Conservation (phyloP, 2,797 vertebrate species). For the Enteromius thamalakanensis region DNA sequence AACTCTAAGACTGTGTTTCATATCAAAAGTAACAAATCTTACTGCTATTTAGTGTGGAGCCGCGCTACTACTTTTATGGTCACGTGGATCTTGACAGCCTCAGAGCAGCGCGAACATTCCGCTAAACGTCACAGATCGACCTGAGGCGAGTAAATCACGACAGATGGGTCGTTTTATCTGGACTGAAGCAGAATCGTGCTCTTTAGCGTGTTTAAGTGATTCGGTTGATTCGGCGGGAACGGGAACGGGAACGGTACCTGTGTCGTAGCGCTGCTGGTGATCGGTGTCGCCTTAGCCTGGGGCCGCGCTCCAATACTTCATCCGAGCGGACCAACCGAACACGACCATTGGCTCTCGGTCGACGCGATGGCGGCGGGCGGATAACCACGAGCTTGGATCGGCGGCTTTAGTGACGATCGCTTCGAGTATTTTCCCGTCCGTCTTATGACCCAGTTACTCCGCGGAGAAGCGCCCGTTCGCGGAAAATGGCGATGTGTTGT, state of each 20-base stretch:
- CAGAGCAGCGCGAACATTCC: neutral
- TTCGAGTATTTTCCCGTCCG: conserved; percentile 1
- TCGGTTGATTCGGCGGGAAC: neutral
- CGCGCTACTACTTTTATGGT: neutral
- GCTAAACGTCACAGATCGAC: neutral
- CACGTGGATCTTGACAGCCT: neutral
- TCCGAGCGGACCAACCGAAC: conserved; percentile 44
- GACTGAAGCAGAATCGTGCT: neutral
- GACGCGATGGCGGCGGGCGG: neutral
- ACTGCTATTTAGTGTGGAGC: no score
- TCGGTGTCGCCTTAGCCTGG: conserved; percentile 51
- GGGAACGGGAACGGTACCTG: conserved; percentile 1
- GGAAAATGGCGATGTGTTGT: conserved; percentile 56
- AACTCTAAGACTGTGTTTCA: no score
- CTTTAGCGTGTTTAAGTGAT: neutral
- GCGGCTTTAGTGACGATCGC: neutral
- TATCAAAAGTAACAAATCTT: no score
- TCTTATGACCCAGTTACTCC: conserved; percentile 51
- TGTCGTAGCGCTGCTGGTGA: conserved; percentile 26
- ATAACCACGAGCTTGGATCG: neutral
- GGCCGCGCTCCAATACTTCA: conserved; percentile 45
- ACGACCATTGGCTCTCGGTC: conserved; percentile 52
- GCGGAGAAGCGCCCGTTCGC: neutral
- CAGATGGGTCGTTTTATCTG: neutral
- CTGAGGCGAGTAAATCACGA: neutral